Evolutionary conservation across 2,888 invertebrate species (phyloP).

Genomic region (Belgica antarctica): DNA sequence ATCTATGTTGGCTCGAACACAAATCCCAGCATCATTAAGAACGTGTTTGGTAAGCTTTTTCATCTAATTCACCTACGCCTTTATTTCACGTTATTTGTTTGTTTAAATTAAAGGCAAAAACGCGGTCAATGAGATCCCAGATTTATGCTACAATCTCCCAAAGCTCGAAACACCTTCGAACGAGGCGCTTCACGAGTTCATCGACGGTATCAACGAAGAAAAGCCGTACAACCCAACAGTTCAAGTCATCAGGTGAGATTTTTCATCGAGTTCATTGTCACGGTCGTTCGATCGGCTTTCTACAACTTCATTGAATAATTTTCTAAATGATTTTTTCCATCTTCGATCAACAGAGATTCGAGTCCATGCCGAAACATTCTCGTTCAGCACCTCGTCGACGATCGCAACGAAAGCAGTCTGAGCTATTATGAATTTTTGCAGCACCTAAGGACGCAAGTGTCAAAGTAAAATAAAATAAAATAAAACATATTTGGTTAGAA

Average conservation of each 20-base stretch:
- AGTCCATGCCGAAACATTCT: constrained; percentile 78
- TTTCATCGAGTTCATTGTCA: not conserved
- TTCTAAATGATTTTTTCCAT: constrained; percentile 49
- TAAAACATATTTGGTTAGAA: not conserved
- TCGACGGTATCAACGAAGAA: constrained; percentile 79
- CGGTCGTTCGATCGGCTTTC: too few relatives aligned
- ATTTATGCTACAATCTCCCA: constrained; percentile 77
- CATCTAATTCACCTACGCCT: not conserved
- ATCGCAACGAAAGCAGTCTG: constrained; percentile 88
- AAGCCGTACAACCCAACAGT: constrained; percentile 77
- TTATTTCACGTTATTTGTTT: not conserved
- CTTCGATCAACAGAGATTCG: too few relatives aligned
- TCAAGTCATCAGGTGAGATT: constrained; percentile 72
- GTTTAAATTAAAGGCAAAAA: constrained; percentile 61
- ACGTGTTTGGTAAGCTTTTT: constrained; percentile 60
- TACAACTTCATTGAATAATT: constrained; percentile 45
- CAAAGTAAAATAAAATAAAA: constrained; percentile 63
- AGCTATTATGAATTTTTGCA: constrained; percentile 98
- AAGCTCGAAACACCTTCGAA: constrained; percentile 71
- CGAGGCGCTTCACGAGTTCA: constrained; percentile 72
- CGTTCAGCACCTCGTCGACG: constrained; percentile 87
- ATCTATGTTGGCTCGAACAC: constrained; percentile 81
- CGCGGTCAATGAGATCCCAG: constrained; percentile 70
- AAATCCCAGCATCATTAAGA: constrained; percentile 70
- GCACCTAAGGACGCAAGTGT: constrained; percentile 82